A percentile compares a stretch with the other conserved stretches of the same genome.
Evolutionary conservation across 2,797 vertebrate species (phyloP).

Genomic region (Crotalus adamanteus): DNA sequence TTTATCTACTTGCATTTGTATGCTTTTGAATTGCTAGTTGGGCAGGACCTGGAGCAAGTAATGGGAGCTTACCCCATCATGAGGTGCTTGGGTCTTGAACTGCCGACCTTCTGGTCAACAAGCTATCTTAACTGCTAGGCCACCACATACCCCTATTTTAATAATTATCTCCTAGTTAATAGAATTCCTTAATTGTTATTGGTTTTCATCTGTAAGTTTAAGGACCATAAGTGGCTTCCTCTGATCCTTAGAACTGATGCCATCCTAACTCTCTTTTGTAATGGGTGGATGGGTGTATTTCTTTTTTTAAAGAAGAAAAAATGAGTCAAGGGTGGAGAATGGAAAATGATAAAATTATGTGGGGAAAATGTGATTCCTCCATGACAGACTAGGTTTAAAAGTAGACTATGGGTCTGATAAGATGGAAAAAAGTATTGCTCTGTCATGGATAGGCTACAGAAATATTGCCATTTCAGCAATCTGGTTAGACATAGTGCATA

Average conservation of each 20-base stretch:
- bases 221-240: not conserved
- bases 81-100: not conserved
- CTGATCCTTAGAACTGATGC: not conserved
- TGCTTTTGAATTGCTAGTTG: not conserved
- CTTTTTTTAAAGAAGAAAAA: not conserved
- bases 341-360: not conserved
- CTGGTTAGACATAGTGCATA: not conserved
- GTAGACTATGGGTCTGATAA: too few relatives aligned
- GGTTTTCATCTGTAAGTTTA: not conserved
- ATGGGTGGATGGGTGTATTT: not conserved
- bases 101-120: not conserved
- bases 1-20: not conserved
- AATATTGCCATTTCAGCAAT: not conserved
- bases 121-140: not conserved
- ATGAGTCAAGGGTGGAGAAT: not conserved
- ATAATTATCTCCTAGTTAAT: not conserved
- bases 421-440: not conserved
- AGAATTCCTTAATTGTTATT: not conserved
- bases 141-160: not conserved
- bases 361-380: not conserved
- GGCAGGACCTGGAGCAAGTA: not conserved
- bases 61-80: not conserved
- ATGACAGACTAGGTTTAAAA: not conserved
- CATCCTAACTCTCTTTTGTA: not conserved
- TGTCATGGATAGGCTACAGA: not conserved